These are phyloP conservation scores for Phaenicophaeus curvirostris DNA, from an alignment of 2,797 vertebrate genomes.

Conservation along the genomic window DNA sequence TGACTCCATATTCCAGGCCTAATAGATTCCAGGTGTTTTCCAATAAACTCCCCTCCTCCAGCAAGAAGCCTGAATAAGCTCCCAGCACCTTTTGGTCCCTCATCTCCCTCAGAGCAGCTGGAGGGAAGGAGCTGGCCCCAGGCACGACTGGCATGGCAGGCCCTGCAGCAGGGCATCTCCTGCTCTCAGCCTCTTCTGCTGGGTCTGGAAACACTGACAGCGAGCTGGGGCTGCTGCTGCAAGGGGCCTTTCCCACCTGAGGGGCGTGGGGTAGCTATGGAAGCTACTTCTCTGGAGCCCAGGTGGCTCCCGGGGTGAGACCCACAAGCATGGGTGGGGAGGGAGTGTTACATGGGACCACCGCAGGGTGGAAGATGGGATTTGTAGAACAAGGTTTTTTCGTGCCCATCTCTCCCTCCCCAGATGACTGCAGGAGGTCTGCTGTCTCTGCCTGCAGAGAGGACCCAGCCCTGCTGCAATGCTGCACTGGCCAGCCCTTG, in stretches of 20 bases:
- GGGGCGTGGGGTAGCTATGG: fast-evolving
- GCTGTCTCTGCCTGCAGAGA: fast-evolving
- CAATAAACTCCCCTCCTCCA: constrained; percentile 66
- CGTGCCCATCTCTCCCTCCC: neutral
- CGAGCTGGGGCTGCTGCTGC: neutral
- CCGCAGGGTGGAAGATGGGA: neutral
- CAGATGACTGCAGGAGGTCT: neutral
- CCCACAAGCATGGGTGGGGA: neutral
- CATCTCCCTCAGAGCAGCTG: fast-evolving
- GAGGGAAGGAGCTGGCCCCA: neutral
- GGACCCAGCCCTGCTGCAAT: neutral
- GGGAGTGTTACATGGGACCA: neutral
- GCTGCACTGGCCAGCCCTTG: neutral
- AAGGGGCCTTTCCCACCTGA: neutral
- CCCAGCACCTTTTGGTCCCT: constrained; percentile 18
- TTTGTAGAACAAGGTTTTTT: neutral
- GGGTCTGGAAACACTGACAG: neutral
- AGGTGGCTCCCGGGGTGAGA: neutral
- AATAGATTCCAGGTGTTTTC: constrained; percentile 80
- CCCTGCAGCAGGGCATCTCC: neutral
- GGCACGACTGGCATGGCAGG: fast-evolving
- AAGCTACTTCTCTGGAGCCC: neutral
- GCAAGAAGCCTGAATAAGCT: constrained; percentile 8
- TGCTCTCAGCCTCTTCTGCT: neutral
- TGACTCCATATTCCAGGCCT: constrained; percentile 69